Evolutionary conservation across 1,140 invertebrate genomes (phyloP), one percentile per base, ranked within the genome.

Genomic region (Hyles vespertilio): DNA sequence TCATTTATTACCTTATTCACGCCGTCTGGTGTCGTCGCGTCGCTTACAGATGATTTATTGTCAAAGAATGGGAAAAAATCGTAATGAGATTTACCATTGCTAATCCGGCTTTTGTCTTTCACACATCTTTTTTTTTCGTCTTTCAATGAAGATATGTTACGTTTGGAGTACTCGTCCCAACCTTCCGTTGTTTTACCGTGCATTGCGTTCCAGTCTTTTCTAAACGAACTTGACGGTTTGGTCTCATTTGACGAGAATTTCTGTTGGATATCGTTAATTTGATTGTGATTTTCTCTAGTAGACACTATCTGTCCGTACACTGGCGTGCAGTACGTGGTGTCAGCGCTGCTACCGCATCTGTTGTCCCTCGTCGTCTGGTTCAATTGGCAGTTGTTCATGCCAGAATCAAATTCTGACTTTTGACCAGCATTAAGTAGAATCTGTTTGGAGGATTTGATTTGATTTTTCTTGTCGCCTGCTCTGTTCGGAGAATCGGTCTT

Each of bases 191-290:
- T 77, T 59, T 87, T 79, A 1, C 74, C 73, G 32, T 79, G 73
- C 36, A 72, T 66, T 3, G 80, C 70, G 60, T 83, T 82, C 76
- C 78, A 84, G 53, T 87, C 81, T 76, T 83, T 88, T 56, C 74
- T 72, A 48, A 79, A 89, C 9, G 85, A 87, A 43, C 84, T 84
- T 0, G 86, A 86, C 22, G 84, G 86, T 70, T 81, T 84, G 22
- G 71, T 79, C 52, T 87, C 82, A 32, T 71, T 79, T 6, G 74
- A 54, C 5, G 83, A 68, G 44, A 84, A 83, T 55, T 86, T 85
- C 55, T 88, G 82, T 67, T 88, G 85, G 32, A 88, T 88, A 34
- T 88, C 85, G 58, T 88, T 87, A 36, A 88, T 87, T 77, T 88
- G 79, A 61, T 88, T 88, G 59, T 88, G 85, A 54, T 88, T 87